Conservation (phyloP, 2,888 invertebrate genomes). For the Aspidiotus rigidus region DNA sequence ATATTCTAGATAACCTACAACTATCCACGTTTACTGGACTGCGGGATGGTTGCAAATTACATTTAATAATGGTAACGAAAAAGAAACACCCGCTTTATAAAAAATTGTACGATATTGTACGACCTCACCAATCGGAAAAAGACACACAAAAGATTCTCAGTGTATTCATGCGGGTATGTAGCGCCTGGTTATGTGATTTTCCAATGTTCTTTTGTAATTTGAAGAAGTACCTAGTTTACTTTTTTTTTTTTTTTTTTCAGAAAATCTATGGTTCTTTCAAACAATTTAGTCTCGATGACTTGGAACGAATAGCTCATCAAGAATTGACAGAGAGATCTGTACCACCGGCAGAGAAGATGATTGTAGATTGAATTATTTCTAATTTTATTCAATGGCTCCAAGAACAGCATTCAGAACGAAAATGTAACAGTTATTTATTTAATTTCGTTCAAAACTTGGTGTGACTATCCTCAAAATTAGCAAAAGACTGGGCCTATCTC, state of each 20-base stretch:
- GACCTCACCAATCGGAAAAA: constrained; percentile 17
- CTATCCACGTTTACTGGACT: neutral
- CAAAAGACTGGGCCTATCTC: too few relatives aligned
- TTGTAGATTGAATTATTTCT: neutral
- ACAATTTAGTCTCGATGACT: constrained; percentile 20
- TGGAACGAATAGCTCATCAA: constrained; percentile 22
- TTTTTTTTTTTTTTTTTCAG: constrained; percentile 8
- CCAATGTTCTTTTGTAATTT: neutral
- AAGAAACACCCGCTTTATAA: constrained; percentile 17
- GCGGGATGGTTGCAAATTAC: constrained; percentile 13
- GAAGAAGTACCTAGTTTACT: neutral
- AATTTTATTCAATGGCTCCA: too few relatives aligned
- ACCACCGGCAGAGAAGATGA: neutral
- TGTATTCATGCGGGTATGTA: constrained; percentile 23
- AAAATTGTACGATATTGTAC: constrained; percentile 21
- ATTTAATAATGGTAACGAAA: constrained; percentile 17
- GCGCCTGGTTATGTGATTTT: neutral
- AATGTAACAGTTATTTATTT: too few relatives aligned
- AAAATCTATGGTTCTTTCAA: constrained; percentile 23
- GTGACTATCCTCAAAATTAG: too few relatives aligned
- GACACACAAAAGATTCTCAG: constrained; percentile 24
- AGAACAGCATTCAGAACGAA: too few relatives aligned
- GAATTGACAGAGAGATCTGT: neutral
- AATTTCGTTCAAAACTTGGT: too few relatives aligned
- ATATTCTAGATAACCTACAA: constrained; percentile 12